Base-by-base conservation (phyloP, 2,888 invertebrate species). In the Petrolisthes manimaculis region DNA sequence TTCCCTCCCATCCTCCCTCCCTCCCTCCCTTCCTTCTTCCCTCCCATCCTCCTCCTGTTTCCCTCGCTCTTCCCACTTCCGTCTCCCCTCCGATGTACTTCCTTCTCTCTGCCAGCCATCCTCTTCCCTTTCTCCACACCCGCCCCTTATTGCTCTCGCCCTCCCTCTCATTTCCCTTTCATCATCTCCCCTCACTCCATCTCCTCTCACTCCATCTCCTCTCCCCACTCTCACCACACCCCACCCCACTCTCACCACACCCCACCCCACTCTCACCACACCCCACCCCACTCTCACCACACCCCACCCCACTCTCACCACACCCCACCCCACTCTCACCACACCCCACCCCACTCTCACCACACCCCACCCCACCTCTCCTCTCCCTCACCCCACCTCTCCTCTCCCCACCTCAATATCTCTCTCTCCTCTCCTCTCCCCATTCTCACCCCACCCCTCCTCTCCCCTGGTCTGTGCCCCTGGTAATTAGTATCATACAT, bases 401-500 rank as follows among this genome's bases (percentile, higher is more conserved):
- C 69, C 8, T 80, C 53, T n/a, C n/a, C 78, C 12, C 21, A 53
- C 37, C 53, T 9, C 55, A 54, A 21, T n/a, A 8, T 37, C 61
- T 37, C n/a, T n/a, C 61, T 24, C 78, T 14, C 67, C 83, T 24
- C 61, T 53, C 61, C 69, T 69, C 12, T 24, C 71, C 24, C 37
- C 83, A 1, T 12, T 53, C 51, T n/a, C 78, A n/a, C 78, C 37
- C 84, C 78, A 71, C n/a, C 51, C 67, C 71, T 54, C 75, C 67
- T 8, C 67, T n/a, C 82, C 53, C 67, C 82, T 56, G 24, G 74
- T 77, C 83, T 61, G 24, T 74, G n/a, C 14, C 54, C 79, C 87
- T 79, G 56, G 61, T 87, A 87, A 87, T 87, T 87, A 87, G 87
- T 87, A 83, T 87, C 87, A 87, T 87, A 83, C 87, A 87, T 87